Percentiles rank a stretch among this genome's conserved stretches.
Evolutionary conservation across 2,888 invertebrate species (phyloP).

Genomic region (Parnassius smintheus): DNA sequence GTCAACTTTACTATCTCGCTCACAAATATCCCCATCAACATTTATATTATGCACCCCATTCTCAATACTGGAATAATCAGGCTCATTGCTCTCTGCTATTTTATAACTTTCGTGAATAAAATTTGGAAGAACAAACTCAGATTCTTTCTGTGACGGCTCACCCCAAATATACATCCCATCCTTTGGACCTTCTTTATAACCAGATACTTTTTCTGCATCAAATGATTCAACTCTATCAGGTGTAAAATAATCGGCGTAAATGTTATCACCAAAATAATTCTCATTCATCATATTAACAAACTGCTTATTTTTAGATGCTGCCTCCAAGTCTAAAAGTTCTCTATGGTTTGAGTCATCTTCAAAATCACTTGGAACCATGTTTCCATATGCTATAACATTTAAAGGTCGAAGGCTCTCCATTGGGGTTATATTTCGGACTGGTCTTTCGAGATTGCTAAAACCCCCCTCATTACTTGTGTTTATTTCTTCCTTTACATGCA

Average conservation of each 20-base stretch:
- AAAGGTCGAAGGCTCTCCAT: slow-evolving; percentile 66
- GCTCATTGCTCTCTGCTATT: slow-evolving; percentile 60
- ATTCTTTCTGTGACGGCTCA: slow-evolving; percentile 65
- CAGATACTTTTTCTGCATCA: slow-evolving; percentile 54
- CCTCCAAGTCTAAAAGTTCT: slow-evolving; percentile 66
- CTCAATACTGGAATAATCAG: slow-evolving; percentile 57
- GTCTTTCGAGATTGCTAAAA: slow-evolving; percentile 54
- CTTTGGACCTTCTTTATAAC: slow-evolving; percentile 55
- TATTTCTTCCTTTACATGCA: slow-evolving; percentile 67
- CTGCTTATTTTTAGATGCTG: slow-evolving; percentile 67
- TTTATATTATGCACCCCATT: slow-evolving; percentile 40
- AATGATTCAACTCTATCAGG: slow-evolving; percentile 68
- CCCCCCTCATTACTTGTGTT: slow-evolving; percentile 62
- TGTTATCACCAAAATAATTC: slow-evolving; percentile 74
- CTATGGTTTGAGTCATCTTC: slow-evolving; percentile 68
- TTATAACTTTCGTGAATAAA: slow-evolving; percentile 75
- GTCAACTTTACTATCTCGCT: slow-evolving; percentile 63
- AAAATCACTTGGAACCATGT: slow-evolving; percentile 57
- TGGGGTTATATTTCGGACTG: slow-evolving; percentile 46
- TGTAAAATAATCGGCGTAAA: slow-evolving; percentile 73
- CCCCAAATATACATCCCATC: slow-evolving; percentile 67
- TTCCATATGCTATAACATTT: slow-evolving; percentile 66
- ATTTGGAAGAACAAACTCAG: slow-evolving; percentile 69
- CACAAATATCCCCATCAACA: slow-evolving; percentile 46
- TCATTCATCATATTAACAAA: slow-evolving; percentile 75